These are phyloP conservation scores for Philantomba maxwellii DNA, from an alignment of 2,113 vertebrate genomes.

Conservation along the genomic window DNA sequence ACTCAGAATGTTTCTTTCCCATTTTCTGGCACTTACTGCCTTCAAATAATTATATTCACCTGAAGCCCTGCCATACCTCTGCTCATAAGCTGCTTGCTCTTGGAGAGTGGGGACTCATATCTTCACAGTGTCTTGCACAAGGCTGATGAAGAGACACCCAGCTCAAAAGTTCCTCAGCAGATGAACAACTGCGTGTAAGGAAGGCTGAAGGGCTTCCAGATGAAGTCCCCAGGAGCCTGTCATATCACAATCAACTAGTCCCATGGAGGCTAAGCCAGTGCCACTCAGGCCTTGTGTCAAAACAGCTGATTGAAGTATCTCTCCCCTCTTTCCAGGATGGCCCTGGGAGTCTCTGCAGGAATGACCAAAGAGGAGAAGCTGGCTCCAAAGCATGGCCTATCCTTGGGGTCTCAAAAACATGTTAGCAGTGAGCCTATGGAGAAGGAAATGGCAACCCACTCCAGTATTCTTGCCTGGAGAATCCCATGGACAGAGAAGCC, in stretches of 20 bases:
- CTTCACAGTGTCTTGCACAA: not conserved
- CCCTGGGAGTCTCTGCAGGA: not conserved
- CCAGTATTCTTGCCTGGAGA: not conserved
- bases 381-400: not conserved
- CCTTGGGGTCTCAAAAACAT: not conserved
- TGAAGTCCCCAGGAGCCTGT: not conserved
- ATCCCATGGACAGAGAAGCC: not conserved
- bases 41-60: not conserved
- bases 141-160: not conserved
- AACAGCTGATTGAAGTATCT: not conserved
- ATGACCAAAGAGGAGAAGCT: accelerated
- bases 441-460: not conserved
- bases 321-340: not conserved
- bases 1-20: not conserved
- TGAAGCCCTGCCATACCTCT: not conserved
- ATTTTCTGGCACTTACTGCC: not conserved
- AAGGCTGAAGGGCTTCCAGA: not conserved
- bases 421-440: not conserved
- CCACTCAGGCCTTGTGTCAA: not conserved
- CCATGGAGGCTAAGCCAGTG: not conserved
- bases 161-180: not conserved
- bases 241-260: not conserved
- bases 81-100: not conserved
- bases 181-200: not conserved
- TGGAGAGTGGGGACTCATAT: not conserved